Evolutionary conservation across 2,797 vertebrate species (phyloP).

Genomic region (Hapalemur alaotrensis): DNA sequence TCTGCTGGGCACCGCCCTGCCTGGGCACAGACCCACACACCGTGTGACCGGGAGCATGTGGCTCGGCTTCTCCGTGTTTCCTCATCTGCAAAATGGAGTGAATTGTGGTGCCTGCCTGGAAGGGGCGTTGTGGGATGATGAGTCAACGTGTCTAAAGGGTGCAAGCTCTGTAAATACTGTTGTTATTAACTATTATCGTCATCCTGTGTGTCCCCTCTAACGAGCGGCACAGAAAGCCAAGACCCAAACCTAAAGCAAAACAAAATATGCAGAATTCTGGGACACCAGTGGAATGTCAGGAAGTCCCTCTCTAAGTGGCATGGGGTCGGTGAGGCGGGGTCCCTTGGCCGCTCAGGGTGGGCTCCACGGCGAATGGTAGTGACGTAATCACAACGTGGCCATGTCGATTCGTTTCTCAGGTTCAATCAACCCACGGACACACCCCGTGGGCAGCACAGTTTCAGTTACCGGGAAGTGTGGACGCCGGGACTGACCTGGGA

Average conservation of each 20-base stretch:
- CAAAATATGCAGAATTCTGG: fast-evolving
- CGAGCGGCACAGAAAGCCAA: neutral
- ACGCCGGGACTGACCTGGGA: neutral
- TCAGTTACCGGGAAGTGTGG: fast-evolving
- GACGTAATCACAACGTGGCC: fast-evolving
- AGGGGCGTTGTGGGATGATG: too few relatives aligned
- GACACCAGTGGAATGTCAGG: neutral
- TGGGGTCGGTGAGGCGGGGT: neutral
- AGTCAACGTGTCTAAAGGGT: too few relatives aligned
- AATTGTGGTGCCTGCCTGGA: neutral
- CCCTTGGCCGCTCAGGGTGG: neutral
- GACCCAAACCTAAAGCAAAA: neutral
- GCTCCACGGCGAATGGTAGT: neutral
- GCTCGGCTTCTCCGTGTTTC: neutral
- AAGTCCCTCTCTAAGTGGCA: neutral
- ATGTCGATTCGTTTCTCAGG: neutral
- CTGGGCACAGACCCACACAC: neutral
- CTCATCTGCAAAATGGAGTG: neutral
- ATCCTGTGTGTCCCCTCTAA: neutral
- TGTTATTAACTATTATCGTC: neutral
- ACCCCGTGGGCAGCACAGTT: too few relatives aligned
- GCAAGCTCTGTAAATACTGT: neutral
- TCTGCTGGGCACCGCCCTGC: neutral
- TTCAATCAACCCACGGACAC: neutral
- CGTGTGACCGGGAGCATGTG: neutral